Percentiles rank a stretch among this genome's conserved stretches.
phyloP scores from a whole-genome alignment of 2,888 invertebrate genomes.

The Tinea pellionella region DNA sequence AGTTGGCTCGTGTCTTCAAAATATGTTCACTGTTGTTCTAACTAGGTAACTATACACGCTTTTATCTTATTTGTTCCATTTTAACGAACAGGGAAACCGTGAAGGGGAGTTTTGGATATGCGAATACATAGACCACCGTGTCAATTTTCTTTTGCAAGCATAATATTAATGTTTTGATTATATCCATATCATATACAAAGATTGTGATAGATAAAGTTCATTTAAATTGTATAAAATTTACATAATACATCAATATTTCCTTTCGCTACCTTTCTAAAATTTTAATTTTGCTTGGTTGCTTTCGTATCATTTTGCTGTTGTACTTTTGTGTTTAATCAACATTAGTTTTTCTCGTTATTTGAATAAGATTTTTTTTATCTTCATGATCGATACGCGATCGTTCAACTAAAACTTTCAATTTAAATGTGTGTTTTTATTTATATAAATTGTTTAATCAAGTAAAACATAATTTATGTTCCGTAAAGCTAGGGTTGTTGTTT shows the following conservation, averaged over 20 bases:
- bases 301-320: not conserved
- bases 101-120: slow-evolving; percentile 12
- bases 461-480: too few species aligned
- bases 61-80: slow-evolving; percentile 28
- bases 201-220: too few species aligned
- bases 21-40: slow-evolving; percentile 26
- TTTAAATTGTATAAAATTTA: not conserved
- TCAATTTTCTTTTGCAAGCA: not conserved
- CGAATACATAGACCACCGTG: not conserved
- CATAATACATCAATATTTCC: not conserved
- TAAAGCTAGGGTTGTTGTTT: too few species aligned
- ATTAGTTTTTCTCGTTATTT: not conserved
- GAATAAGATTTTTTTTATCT: not conserved
- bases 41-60: slow-evolving; percentile 22
- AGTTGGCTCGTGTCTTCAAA: slow-evolving; percentile 28
- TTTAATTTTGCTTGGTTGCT: not conserved
- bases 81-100: slow-evolving; percentile 36
- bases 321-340: not conserved
- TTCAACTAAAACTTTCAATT: too few species aligned
- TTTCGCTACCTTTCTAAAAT: not conserved
- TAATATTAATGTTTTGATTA: not conserved
- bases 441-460: too few species aligned
- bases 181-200: too few species aligned
- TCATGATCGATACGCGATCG: not conserved
- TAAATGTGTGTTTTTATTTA: too few species aligned